Percentiles rank a stretch among this genome's conserved stretches.
phyloP scores from a whole-genome alignment of 2,113 vertebrate species.

The Gavialis gangeticus region DNA sequence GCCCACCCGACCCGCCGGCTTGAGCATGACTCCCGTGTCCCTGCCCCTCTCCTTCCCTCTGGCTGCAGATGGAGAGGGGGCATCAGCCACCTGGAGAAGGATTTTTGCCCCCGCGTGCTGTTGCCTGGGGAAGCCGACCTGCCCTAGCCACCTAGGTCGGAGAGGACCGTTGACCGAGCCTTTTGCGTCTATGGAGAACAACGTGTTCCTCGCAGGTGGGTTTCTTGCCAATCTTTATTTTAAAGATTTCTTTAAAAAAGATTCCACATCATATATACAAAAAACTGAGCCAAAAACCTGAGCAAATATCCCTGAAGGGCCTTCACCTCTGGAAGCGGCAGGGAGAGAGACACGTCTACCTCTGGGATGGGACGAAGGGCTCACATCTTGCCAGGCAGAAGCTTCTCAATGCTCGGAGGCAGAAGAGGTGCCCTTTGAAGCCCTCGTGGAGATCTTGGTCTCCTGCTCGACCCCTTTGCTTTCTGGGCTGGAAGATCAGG shows the following conservation, averaged over 20 bases:
- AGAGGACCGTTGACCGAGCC: too few relatives aligned
- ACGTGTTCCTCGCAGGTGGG: rapidly evolving
- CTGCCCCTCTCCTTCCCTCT: neutral
- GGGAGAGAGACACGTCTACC: neutral
- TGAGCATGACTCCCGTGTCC: rapidly evolving
- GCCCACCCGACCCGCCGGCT: neutral
- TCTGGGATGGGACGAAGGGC: too few relatives aligned
- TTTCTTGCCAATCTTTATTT: conserved; percentile 58
- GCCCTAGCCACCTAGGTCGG: too few relatives aligned
- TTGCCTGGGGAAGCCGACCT: too few relatives aligned
- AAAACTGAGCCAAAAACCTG: neutral
- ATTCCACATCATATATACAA: conserved; percentile 55
- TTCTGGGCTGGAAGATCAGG: neutral
- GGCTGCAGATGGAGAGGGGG: neutral
- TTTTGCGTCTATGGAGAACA: neutral
- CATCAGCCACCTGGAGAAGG: neutral
- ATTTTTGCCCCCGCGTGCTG: neutral
- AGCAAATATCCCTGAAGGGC: neutral
- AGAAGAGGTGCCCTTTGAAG: neutral
- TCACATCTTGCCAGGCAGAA: neutral
- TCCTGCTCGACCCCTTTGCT: neutral
- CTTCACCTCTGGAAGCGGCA: rapidly evolving
- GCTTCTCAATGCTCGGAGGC: neutral
- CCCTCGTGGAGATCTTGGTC: neutral
- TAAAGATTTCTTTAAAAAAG: conserved; percentile 42